A percentile compares a stretch with the other conserved stretches of the same genome.
Evolutionary conservation across 2,113 vertebrate species (phyloP).

Genomic region (Lanius ludovicianus): DNA sequence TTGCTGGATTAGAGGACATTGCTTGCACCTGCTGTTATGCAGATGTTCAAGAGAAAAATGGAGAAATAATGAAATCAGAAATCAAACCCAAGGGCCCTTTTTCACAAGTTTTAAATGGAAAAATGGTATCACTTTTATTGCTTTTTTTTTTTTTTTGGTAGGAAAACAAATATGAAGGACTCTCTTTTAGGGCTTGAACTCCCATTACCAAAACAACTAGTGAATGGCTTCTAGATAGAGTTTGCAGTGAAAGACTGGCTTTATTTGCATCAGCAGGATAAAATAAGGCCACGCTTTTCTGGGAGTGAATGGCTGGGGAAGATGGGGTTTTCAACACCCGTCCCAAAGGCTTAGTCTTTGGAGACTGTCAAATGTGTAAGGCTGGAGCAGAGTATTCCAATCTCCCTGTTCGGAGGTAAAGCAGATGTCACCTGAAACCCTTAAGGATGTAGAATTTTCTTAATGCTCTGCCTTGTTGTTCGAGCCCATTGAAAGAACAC

Average conservation of each 20-base stretch:
- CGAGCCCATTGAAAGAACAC: conserved; percentile 69
- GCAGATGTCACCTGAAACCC: conserved; percentile 46
- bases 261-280: not conserved
- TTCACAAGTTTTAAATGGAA: not conserved
- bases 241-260: not conserved
- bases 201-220: not conserved
- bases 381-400: conserved; percentile 9
- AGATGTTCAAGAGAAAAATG: not conserved
- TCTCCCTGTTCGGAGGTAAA: not conserved
- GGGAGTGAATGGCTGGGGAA: not conserved
- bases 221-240: not conserved
- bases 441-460: conserved; percentile 62
- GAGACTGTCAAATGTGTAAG: not conserved
- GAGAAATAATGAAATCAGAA: not conserved
- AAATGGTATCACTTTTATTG: not conserved
- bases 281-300: not conserved
- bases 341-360: not conserved
- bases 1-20: not conserved
- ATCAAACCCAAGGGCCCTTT: not conserved
- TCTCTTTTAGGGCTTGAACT: not conserved
- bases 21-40: not conserved
- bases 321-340: not conserved
- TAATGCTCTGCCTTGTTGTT: conserved; percentile 70
- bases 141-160: rapidly evolving
- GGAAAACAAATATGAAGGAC: not conserved